Conservation (phyloP, 2,113 vertebrate genomes). For the Poeciliopsis retropinna region DNA sequence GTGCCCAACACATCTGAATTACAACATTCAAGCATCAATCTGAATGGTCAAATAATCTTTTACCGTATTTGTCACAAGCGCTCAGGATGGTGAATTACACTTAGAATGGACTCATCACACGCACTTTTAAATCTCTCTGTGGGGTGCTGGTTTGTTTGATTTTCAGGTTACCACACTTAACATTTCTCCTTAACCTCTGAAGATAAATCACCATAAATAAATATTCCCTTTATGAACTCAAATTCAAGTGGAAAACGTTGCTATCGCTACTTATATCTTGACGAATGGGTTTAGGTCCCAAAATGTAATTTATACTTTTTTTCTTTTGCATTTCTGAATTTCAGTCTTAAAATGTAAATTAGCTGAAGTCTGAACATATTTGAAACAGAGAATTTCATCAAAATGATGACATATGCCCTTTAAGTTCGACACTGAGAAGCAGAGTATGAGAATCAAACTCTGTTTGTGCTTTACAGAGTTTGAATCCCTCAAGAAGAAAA, state of each 20-base stretch:
- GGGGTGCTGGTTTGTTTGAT: neutral
- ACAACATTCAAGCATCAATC: neutral
- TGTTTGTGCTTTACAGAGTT: constrained; percentile 61
- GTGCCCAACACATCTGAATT: too few relatives aligned
- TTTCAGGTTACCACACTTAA: neutral
- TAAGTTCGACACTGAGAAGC: constrained; percentile 6
- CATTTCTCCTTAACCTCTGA: neutral
- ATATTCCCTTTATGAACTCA: neutral
- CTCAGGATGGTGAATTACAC: neutral
- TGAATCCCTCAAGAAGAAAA: constrained; percentile 8
- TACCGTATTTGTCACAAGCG: neutral
- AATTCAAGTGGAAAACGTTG: neutral
- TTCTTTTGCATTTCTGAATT: neutral
- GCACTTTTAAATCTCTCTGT: neutral
- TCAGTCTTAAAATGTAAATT: neutral
- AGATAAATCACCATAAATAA: too few relatives aligned
- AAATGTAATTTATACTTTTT: neutral
- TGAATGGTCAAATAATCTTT: neutral
- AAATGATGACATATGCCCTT: neutral
- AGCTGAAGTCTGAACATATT: neutral
- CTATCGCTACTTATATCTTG: neutral
- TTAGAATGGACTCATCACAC: neutral
- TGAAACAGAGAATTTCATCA: neutral
- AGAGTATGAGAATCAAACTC: constrained; percentile 8
- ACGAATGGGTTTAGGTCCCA: neutral